Evolutionary conservation across 92 coral and sea anemone genomes (phyloP).

Genomic region (Hydrozoanthus gracilis): DNA sequence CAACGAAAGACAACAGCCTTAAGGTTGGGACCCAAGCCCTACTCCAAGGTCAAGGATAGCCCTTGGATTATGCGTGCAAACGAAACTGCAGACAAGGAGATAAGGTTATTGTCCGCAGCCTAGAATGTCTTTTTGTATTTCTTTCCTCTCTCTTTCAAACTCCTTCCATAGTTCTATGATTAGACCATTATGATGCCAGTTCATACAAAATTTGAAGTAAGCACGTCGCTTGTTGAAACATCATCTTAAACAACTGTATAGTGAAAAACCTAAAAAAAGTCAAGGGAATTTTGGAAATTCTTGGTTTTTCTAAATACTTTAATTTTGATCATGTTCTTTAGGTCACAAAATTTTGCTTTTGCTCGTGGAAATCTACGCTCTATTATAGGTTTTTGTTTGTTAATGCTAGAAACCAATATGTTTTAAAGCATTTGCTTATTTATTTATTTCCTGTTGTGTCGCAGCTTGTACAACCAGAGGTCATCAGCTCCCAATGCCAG

Average conservation of each 20-base stretch:
- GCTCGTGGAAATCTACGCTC: no score
- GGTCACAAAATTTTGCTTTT: no score
- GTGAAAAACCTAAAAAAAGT: no score
- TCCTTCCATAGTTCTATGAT: not conserved
- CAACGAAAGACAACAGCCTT: constrained; percentile 62
- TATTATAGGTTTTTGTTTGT: no score
- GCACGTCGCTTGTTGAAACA: no score
- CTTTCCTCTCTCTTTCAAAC: not conserved
- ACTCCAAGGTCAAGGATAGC: constrained; percentile 63
- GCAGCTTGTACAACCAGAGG: constrained; percentile 37
- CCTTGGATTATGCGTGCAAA: constrained; percentile 68
- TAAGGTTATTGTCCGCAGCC: constrained; percentile 35
- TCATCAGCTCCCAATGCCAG: constrained; percentile 41
- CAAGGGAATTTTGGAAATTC: no score
- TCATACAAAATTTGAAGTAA: no score
- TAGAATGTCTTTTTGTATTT: not conserved
- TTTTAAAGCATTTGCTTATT: not conserved
- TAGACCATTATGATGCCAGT: not conserved
- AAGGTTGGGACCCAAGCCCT: constrained; percentile 66
- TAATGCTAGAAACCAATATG: no score
- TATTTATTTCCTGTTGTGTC: not conserved
- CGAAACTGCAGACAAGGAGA: constrained; percentile 51
- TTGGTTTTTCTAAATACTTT: no score
- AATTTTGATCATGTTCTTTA: no score
- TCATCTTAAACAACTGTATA: no score